phyloP scores from a whole-genome alignment of 2,113 vertebrate genomes.

The Myrmecophaga tridactyla region DNA sequence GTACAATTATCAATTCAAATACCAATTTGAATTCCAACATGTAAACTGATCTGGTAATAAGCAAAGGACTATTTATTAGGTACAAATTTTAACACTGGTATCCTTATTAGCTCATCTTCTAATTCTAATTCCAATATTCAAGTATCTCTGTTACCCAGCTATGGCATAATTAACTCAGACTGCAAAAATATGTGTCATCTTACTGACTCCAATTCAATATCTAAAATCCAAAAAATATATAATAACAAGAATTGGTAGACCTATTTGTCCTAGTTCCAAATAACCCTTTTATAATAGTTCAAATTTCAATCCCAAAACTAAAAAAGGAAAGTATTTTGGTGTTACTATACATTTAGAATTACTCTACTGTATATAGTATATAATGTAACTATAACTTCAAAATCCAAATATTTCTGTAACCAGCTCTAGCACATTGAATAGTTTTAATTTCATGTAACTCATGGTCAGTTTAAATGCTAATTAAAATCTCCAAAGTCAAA shows the following conservation, averaged over 20 bases:
- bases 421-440: not conserved
- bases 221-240: not conserved
- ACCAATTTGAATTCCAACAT: not conserved
- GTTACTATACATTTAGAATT: not conserved
- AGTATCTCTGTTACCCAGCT: not conserved
- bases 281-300: not conserved
- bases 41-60: too few relatives aligned
- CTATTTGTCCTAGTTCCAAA: not conserved
- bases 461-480: not conserved
- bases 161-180: not conserved
- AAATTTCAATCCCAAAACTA: not conserved
- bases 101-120: not conserved
- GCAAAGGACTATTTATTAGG: fast-evolving
- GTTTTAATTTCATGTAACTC: not conserved
- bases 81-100: too few relatives aligned
- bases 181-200: not conserved
- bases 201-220: not conserved
- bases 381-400: not conserved
- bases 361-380: fast-evolving
- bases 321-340: not conserved
- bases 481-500: not conserved
- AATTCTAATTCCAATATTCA: not conserved
- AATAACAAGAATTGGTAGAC: not conserved
- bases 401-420: not conserved
- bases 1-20: not conserved